Evolutionary conservation across 1,140 invertebrate genomes (phyloP), one percentile per base, ranked within the genome.

Genomic region (Heliconius himera): DNA sequence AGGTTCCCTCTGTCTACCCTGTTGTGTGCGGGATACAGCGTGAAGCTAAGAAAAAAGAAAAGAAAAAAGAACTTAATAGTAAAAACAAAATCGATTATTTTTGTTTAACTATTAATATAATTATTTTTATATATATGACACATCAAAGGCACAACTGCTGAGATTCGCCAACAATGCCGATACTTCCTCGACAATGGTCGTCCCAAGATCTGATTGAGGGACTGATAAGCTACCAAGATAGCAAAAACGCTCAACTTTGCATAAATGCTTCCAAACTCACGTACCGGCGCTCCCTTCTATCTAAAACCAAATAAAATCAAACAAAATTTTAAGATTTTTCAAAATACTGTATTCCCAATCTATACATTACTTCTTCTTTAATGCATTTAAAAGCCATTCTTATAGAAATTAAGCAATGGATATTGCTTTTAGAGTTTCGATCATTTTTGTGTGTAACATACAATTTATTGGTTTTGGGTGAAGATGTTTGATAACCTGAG

Each of bases 201-300:
- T 77, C 71, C 76, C 76, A 74, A 84, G 81, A 78, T 81, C 78
- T 84, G 84, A 86, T 86, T 81, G 78, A 76, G 73, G 60, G 26
- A 70, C 78, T 56, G 84, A 88, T 88, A 81, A 82, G 83, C 78
- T 83, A 81, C 84, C 80, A 82, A 75, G 82, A 85, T 82, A 82
- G 79, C 73, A 82, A 54, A 81, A 84, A 81, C 74, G 66, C 77
- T 83, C 80, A 80, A 84, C 84, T 83, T 87, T 87, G 88, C 88
- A 89, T 90, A 89, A 90, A 91, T 88, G 85, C 84, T 83, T 88
- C 81, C 78, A 85, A 83, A 86, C 87, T 88, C 89, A 87, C 82
- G 87, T 83, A 81, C 78, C 78, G 76, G 85, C 80, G 87, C 82
- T 87, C 83, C 78, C 82, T 83, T 76, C 84, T 80, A 80, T 80